These are phyloP conservation scores for Psilopsiagon aurifrons DNA, from an alignment of 2,113 vertebrate genomes.

Conservation along the genomic window DNA sequence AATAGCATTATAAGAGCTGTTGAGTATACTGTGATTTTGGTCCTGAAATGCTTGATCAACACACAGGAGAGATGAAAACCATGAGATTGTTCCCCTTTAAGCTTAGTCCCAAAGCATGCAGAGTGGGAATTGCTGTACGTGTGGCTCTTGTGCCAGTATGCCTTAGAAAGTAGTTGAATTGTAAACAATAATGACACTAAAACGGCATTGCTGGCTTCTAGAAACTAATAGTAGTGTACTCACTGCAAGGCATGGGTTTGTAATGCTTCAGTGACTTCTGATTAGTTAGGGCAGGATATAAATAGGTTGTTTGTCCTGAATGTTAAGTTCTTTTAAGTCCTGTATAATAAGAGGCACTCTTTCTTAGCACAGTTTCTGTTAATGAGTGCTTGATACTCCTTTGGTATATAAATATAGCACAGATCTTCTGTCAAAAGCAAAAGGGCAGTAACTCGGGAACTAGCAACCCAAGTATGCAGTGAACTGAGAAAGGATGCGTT, in stretches of 20 bases:
- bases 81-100: neutral
- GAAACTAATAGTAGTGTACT: neutral
- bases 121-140: rapidly evolving
- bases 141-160: neutral
- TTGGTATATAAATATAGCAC: neutral
- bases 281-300: neutral
- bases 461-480: neutral
- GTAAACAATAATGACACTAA: neutral
- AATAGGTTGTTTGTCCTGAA: neutral
- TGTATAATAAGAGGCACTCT: neutral
- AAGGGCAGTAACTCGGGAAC: neutral
- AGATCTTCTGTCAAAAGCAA: neutral
- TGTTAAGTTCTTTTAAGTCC: neutral
- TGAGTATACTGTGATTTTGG: neutral
- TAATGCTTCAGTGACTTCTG: neutral
- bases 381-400: neutral
- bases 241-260: rapidly evolving
- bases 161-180: neutral
- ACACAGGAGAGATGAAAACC: rapidly evolving
- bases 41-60: neutral
- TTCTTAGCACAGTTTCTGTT: neutral
- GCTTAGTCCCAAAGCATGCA: neutral
- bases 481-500: neutral
- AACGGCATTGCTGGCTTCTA: neutral
- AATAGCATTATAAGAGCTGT: neutral